Evolutionary conservation across 2,888 invertebrate genomes (phyloP).

Genomic region (Polymixis lichenea): DNA sequence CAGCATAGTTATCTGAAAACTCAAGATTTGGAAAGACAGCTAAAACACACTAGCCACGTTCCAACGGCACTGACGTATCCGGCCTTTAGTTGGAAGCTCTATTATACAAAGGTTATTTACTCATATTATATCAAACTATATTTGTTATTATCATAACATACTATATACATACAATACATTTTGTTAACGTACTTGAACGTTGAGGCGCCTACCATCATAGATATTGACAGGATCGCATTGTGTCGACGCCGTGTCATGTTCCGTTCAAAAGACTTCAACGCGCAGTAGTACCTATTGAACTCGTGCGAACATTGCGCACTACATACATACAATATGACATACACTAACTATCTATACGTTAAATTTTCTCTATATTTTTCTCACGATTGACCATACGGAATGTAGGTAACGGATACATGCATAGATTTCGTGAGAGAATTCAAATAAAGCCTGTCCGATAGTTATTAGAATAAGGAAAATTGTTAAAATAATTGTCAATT

Average conservation of each 20-base stretch:
- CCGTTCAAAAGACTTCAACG: constrained; percentile 68
- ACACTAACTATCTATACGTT: constrained; percentile 52
- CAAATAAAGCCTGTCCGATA: constrained; percentile 50
- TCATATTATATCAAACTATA: not conserved
- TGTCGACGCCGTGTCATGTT: constrained; percentile 42
- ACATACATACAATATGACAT: constrained; percentile 53
- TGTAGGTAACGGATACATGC: constrained; percentile 67
- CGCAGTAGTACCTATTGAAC: constrained; percentile 63
- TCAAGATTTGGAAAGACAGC: not conserved
- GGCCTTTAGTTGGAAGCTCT: constrained; percentile 5
- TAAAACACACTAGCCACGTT: constrained; percentile 17
- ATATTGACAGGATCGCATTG: constrained; percentile 31
- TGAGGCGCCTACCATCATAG: constrained; percentile 17
- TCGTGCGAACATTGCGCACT: constrained; percentile 66
- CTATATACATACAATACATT: not conserved
- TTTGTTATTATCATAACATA: not conserved
- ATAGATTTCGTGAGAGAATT: constrained; percentile 63
- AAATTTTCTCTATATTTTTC: constrained; percentile 68
- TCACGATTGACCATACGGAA: constrained; percentile 67
- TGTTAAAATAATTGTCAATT: constrained; percentile 37
- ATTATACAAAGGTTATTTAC: not conserved
- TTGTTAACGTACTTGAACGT: not conserved
- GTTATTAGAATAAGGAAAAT: constrained; percentile 48
- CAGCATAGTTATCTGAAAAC: constrained; percentile 2
- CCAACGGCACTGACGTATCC: constrained; percentile 3